Evolutionary conservation across 2,888 invertebrate species (phyloP).

Genomic region (Watsonalla cultraria): DNA sequence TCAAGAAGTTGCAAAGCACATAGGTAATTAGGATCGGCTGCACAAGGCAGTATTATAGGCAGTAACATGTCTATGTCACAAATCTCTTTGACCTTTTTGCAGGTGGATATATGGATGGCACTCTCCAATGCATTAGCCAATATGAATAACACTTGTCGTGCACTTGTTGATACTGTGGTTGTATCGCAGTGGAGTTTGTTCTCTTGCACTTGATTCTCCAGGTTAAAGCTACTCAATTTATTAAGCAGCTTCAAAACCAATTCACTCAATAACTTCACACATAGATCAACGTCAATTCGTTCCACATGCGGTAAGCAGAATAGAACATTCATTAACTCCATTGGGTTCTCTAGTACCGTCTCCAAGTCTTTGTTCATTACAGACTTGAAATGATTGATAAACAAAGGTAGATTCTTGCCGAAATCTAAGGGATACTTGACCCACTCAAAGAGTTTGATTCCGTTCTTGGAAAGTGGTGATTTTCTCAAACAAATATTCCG

Average conservation of each 20-base stretch:
- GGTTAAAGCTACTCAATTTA: slow-evolving; percentile 44
- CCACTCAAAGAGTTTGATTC: slow-evolving; percentile 81
- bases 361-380: slow-evolving; percentile 53
- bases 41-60: slow-evolving; percentile 62
- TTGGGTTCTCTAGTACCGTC: slow-evolving; percentile 52
- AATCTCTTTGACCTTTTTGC: slow-evolving; percentile 64
- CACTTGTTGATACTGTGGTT: slow-evolving; percentile 43
- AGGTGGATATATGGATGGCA: slow-evolving; percentile 75
- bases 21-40: slow-evolving; percentile 64
- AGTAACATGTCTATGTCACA: slow-evolving; percentile 62
- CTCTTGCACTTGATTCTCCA: slow-evolving; percentile 40
- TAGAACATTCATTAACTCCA: slow-evolving; percentile 65
- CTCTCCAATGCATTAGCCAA: slow-evolving; percentile 79
- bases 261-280: slow-evolving; percentile 45
- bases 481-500: slow-evolving; percentile 83
- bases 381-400: slow-evolving; percentile 56
- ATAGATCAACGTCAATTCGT: slow-evolving; percentile 55
- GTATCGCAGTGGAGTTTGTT: slow-evolving; percentile 52
- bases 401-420: slow-evolving; percentile 51
- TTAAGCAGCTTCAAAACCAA: slow-evolving; percentile 48
- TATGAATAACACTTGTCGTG: slow-evolving; percentile 74
- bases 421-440: slow-evolving; percentile 82
- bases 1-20: slow-evolving; percentile 74
- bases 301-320: slow-evolving; percentile 79
- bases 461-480: slow-evolving; percentile 80